A percentile compares a stretch with the other conserved stretches of the same genome.
These are phyloP conservation scores for Gadus chalcogrammus DNA, from an alignment of 2,113 vertebrate species.

Conservation along the genomic window DNA sequence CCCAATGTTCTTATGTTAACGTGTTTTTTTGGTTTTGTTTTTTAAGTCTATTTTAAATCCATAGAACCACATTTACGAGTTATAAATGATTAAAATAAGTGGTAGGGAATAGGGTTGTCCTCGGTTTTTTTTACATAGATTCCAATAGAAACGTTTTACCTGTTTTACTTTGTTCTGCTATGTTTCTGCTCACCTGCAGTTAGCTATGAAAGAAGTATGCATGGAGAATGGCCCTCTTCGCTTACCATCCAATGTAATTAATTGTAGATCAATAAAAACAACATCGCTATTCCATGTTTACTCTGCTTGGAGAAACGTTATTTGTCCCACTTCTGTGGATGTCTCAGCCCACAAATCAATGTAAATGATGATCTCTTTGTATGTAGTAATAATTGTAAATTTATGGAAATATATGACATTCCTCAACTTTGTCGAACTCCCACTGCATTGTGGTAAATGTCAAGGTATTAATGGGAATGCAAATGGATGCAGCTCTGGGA, in stretches of 20 bases:
- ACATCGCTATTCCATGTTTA: conserved; percentile 33
- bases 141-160: conserved; percentile 48
- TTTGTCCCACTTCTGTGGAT: no score
- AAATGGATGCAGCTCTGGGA: no score
- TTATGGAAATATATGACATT: no score
- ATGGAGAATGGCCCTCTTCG: conserved; percentile 50
- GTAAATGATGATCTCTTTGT: no score
- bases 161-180: conserved; percentile 28
- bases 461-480: no score
- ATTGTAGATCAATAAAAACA: conserved; percentile 68
- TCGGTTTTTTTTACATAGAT: conserved; percentile 29
- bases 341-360: no score
- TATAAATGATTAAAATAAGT: conserved; percentile 50
- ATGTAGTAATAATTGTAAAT: no score
- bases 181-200: conserved; percentile 47
- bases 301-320: not conserved
- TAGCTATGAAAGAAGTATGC: conserved; percentile 49
- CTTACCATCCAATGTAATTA: conserved; percentile 55
- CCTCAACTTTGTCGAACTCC: no score
- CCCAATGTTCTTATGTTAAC: conserved; percentile 45
- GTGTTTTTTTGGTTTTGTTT: conserved; percentile 42
- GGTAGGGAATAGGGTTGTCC: conserved; percentile 26
- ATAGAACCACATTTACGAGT: conserved; percentile 37
- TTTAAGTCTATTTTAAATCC: conserved; percentile 57
- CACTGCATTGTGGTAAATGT: no score